A percentile compares a stretch with the other conserved stretches of the same genome.
Evolutionary conservation across 1,140 invertebrate species (phyloP).

Genomic region (Tyrophagus putrescentiae): DNA sequence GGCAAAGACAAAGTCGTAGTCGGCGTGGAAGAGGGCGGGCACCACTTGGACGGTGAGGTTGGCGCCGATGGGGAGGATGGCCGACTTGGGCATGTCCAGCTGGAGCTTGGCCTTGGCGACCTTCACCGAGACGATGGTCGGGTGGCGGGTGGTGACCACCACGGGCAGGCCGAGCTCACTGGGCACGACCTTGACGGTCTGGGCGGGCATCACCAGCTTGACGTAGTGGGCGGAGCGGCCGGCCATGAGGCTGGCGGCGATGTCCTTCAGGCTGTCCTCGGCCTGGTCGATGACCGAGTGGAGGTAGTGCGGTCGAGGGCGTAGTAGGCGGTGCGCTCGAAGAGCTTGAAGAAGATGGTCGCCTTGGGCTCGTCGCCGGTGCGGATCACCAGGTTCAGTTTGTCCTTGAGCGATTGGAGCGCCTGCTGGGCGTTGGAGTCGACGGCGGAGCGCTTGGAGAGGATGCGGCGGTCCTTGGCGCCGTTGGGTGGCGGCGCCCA

Average conservation of each 20-base stretch:
- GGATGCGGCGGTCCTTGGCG: slow-evolving; percentile 6
- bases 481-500: not conserved
- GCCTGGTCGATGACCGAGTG: slow-evolving; percentile 15
- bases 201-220: slow-evolving; percentile 22
- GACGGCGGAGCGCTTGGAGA: not conserved
- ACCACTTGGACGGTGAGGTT: slow-evolving; percentile 22
- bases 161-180: slow-evolving; percentile 25
- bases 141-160: slow-evolving; percentile 20
- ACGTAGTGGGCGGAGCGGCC: slow-evolving; percentile 22
- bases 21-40: slow-evolving; percentile 16
- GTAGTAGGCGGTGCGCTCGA: slow-evolving; percentile 24
- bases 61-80: slow-evolving; percentile 16
- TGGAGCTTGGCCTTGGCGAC: slow-evolving; percentile 8
- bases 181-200: slow-evolving; percentile 22
- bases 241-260: not conserved
- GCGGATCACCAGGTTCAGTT: slow-evolving; percentile 12
- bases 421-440: slow-evolving; percentile 14
- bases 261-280: slow-evolving; percentile 19
- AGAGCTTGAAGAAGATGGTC: slow-evolving; percentile 24
- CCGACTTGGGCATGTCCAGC: slow-evolving; percentile 14
- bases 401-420: slow-evolving; percentile 21
- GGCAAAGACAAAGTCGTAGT: slow-evolving; percentile 18
- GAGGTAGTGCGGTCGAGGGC: slow-evolving; percentile 23
- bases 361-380: slow-evolving; percentile 22
- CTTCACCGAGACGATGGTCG: slow-evolving; percentile 23